These are phyloP conservation scores for Blastomussa wellsi DNA, from an alignment of 92 coral and sea anemone species.

Conservation along the genomic window DNA sequence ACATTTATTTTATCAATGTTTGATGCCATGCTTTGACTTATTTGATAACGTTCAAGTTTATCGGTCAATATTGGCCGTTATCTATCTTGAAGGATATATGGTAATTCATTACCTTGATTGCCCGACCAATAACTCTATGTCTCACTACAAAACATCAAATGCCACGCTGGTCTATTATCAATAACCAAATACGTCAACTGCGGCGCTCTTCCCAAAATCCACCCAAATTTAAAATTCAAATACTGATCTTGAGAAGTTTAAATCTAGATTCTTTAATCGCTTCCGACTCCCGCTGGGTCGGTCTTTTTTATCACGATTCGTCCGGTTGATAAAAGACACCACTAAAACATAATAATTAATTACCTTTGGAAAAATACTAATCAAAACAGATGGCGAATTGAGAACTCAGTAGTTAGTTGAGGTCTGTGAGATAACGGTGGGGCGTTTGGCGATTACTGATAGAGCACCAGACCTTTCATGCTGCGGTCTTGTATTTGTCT, in stretches of 20 bases:
- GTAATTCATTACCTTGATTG: not conserved
- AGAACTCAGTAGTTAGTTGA: not conserved
- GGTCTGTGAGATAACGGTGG: not conserved
- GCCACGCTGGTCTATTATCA: not conserved
- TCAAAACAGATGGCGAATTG: not conserved
- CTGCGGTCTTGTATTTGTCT: not conserved
- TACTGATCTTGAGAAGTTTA: not conserved
- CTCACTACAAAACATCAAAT: not conserved
- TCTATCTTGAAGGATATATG: not conserved
- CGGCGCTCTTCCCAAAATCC: not conserved
- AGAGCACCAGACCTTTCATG: not conserved
- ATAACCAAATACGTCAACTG: not conserved
- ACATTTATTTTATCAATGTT: not conserved
- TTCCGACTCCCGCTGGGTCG: constrained; percentile 1
- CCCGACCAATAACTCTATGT: not conserved
- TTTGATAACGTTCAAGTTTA: not conserved
- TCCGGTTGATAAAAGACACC: not conserved
- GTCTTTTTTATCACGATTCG: not conserved
- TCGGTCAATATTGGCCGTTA: not conserved
- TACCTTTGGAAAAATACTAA: not conserved
- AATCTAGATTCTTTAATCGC: not conserved
- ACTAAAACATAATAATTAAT: not conserved
- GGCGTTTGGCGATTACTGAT: not conserved
- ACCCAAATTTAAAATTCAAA: constrained; percentile 7
- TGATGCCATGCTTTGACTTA: not conserved